Evolutionary conservation across 2,888 invertebrate genomes (phyloP).

Genomic region (Hypomecis punctinalis): DNA sequence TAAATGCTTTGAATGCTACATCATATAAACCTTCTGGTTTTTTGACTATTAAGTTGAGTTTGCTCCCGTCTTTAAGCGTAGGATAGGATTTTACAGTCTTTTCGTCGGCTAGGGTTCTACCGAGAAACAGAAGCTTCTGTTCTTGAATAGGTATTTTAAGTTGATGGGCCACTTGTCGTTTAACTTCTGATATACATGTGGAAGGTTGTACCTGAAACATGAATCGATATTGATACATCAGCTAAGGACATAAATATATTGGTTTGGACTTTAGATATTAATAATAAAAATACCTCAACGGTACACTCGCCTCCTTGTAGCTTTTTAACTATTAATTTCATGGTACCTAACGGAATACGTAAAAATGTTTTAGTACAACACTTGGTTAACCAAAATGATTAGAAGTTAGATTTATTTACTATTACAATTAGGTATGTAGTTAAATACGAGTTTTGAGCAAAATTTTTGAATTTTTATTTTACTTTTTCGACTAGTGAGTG

Average conservation of each 20-base stretch:
- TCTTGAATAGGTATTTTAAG: constrained; percentile 88
- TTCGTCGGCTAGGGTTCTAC: constrained; percentile 89
- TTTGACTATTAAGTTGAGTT: constrained; percentile 89
- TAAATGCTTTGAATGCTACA: constrained; percentile 84
- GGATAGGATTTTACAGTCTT: constrained; percentile 89
- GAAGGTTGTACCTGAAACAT: constrained; percentile 79
- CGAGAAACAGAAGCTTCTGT: constrained; percentile 89
- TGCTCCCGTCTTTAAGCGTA: constrained; percentile 90
- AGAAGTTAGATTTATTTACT: too few species aligned
- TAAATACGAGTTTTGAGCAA: too few species aligned
- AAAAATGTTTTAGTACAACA: too few species aligned
- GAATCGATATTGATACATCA: constrained; percentile 7
- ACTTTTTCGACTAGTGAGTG: too few species aligned
- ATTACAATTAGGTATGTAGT: too few species aligned
- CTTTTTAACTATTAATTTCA: constrained; percentile 91
- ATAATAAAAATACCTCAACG: constrained; percentile 83
- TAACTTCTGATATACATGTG: constrained; percentile 88
- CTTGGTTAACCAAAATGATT: too few species aligned
- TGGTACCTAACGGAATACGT: constrained; percentile 57
- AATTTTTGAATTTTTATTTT: too few species aligned
- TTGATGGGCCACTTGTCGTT: constrained; percentile 86
- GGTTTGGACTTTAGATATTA: not conserved
- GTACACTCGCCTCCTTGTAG: constrained; percentile 89
- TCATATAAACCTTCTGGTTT: constrained; percentile 87
- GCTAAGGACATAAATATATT: not conserved